phyloP scores from a whole-genome alignment of 2,113 vertebrate genomes.

The Tyto alba region DNA sequence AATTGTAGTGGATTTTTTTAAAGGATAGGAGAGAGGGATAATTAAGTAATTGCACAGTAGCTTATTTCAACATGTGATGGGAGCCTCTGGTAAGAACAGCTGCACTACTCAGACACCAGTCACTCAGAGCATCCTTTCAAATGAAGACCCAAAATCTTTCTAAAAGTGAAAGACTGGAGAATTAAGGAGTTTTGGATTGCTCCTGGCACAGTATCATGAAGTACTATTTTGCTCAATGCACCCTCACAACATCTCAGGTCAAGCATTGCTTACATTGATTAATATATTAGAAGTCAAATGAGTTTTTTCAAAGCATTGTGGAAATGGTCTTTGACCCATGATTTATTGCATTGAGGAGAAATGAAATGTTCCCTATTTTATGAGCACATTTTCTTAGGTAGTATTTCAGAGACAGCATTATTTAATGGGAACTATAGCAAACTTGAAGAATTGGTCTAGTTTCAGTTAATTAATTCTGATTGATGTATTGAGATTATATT shows the following conservation, averaged over 20 bases:
- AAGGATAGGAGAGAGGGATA: conserved; percentile 33
- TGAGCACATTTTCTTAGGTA: background rate
- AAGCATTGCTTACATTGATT: conserved; percentile 18
- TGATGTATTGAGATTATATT: background rate
- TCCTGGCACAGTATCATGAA: background rate
- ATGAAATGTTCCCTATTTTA: background rate
- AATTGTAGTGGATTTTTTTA: conserved; percentile 1
- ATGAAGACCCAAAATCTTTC: conserved; percentile 10
- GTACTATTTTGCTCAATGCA: background rate
- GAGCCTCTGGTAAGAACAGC: conserved; percentile 47
- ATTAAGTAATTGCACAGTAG: conserved; percentile 59
- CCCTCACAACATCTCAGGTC: conserved; percentile 16
- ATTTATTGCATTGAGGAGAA: conserved; percentile 14
- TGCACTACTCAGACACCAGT: conserved; percentile 27
- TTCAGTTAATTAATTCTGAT: background rate
- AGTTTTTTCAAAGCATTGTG: background rate
- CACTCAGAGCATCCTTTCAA: background rate
- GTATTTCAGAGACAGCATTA: background rate
- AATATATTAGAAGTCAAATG: conserved; percentile 16
- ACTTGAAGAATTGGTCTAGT: background rate
- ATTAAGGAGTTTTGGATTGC: background rate
- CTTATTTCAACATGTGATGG: conserved; percentile 22
- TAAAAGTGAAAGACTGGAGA: background rate
- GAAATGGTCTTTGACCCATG: conserved; percentile 14
- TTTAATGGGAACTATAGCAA: background rate